These are phyloP conservation scores for Eonycteris spelaea DNA, from an alignment of 2,113 vertebrate genomes.

Conservation along the genomic window DNA sequence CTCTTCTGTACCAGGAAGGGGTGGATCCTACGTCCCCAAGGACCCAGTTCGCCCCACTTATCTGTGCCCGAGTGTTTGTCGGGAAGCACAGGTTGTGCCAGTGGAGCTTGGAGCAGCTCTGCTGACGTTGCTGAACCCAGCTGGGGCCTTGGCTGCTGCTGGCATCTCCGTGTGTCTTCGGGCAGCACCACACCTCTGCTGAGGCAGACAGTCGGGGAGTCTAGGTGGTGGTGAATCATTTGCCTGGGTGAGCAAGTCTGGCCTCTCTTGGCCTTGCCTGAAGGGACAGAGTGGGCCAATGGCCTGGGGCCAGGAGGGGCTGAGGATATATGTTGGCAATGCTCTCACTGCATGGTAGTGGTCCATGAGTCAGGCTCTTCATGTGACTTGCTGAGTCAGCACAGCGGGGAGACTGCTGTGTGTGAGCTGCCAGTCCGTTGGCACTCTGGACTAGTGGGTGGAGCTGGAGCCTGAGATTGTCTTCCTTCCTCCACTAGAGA, in stretches of 20 bases:
- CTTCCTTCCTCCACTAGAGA: neutral
- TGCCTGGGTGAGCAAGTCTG: conserved; percentile 53
- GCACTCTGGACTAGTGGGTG: neutral
- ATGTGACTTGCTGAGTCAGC: neutral
- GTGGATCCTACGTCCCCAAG: neutral
- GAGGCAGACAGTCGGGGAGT: neutral
- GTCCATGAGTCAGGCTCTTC: neutral
- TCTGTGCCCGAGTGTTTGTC: neutral
- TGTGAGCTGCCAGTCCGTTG: neutral
- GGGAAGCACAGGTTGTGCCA: neutral
- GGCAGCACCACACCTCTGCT: conserved; percentile 44
- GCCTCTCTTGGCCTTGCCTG: conserved; percentile 2
- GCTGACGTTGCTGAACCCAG: neutral
- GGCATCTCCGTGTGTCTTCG: neutral
- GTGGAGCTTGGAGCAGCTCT: neutral
- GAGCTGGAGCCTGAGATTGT: neutral
- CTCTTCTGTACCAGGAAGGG: neutral
- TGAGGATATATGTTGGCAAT: fast-evolving
- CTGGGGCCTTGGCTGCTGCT: neutral
- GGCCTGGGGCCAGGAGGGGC: neutral
- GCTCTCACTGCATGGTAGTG: fast-evolving
- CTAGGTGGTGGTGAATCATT: conserved; percentile 58
- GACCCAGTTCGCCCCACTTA: neutral
- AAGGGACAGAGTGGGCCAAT: neutral
- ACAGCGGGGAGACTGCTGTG: neutral